These are phyloP conservation scores for Dallia pectoralis DNA, from an alignment of 2,797 vertebrate genomes.

Conservation along the genomic window DNA sequence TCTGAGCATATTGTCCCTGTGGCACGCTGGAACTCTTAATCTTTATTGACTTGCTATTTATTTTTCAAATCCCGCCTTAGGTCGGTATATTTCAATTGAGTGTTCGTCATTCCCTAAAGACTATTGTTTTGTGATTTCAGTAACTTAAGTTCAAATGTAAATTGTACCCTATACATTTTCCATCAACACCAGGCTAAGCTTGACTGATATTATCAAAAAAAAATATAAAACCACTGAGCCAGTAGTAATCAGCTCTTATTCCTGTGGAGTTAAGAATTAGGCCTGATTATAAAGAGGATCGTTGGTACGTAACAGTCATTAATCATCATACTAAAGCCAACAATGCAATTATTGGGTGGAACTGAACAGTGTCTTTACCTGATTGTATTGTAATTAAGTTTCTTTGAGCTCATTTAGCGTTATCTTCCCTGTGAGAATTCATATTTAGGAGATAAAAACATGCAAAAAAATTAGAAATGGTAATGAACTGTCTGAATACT, in stretches of 20 bases:
- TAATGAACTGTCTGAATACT: slow-evolving; percentile 34
- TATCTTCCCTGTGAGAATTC: not conserved
- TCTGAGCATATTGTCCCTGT: not conserved
- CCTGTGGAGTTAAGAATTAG: slow-evolving; percentile 1
- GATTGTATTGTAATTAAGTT: slow-evolving; percentile 32
- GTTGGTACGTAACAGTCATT: slow-evolving; percentile 18
- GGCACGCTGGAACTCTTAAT: not conserved
- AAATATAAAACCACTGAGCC: too few relatives aligned
- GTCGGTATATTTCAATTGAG: not conserved
- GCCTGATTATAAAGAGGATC: not conserved
- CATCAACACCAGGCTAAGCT: too few relatives aligned
- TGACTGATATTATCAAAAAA: too few relatives aligned
- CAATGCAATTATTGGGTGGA: slow-evolving; percentile 23
- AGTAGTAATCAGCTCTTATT: too few relatives aligned
- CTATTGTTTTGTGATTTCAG: not conserved
- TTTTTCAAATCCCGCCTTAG: too few relatives aligned
- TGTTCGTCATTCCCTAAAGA: slow-evolving; percentile 1
- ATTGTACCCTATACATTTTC: not conserved
- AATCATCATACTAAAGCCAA: not conserved
- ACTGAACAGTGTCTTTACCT: slow-evolving; percentile 33
- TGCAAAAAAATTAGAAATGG: slow-evolving; percentile 39
- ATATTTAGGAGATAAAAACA: too few relatives aligned
- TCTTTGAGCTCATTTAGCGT: not conserved
- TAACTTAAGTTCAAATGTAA: not conserved
- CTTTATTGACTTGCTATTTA: not conserved